Evolutionary conservation across 2,113 vertebrate species (phyloP).

Genomic region (Labeo catla): DNA sequence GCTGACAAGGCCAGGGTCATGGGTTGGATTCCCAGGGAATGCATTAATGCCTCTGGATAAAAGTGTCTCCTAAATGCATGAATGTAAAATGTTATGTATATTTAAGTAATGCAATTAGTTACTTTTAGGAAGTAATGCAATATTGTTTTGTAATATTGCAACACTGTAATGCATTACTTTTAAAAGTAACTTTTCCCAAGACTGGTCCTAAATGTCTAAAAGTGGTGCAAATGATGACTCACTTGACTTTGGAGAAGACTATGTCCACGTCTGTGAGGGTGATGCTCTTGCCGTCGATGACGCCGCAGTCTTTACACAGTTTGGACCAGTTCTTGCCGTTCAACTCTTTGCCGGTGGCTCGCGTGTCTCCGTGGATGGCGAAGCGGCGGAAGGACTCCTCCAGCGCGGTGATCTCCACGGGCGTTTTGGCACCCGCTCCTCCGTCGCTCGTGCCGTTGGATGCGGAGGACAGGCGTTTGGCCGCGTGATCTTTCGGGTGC

Average conservation of each 20-base stretch:
- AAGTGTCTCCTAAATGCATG: too few species aligned
- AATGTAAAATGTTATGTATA: too few species aligned
- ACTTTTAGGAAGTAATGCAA: too few species aligned
- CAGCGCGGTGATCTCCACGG: slow-evolving; percentile 85
- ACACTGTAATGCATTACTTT: too few species aligned
- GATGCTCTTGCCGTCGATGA: slow-evolving; percentile 90
- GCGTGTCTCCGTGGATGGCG: slow-evolving; percentile 90
- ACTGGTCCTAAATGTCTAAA: not conserved
- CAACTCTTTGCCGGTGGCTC: slow-evolving; percentile 91
- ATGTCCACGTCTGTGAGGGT: slow-evolving; percentile 96
- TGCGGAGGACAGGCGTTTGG: slow-evolving; percentile 78
- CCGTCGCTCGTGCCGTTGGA: slow-evolving; percentile 84
- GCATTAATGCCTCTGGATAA: too few species aligned
- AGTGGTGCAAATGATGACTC: slow-evolving; percentile 60
- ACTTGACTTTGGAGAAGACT: slow-evolving; percentile 99
- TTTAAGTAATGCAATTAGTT: too few species aligned
- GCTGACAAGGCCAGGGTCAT: not conserved
- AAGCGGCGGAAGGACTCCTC: slow-evolving; percentile 93
- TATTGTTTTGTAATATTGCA: too few species aligned
- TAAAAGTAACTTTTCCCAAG: not conserved
- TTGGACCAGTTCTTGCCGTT: slow-evolving; percentile 99
- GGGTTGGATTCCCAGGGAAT: not conserved
- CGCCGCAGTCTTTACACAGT: slow-evolving; percentile 91
- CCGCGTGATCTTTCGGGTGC: slow-evolving; percentile 71
- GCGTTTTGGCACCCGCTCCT: slow-evolving; percentile 73